Evolutionary conservation across 2,113 vertebrate genomes (phyloP).

Genomic region (Neolamprologus longior): DNA sequence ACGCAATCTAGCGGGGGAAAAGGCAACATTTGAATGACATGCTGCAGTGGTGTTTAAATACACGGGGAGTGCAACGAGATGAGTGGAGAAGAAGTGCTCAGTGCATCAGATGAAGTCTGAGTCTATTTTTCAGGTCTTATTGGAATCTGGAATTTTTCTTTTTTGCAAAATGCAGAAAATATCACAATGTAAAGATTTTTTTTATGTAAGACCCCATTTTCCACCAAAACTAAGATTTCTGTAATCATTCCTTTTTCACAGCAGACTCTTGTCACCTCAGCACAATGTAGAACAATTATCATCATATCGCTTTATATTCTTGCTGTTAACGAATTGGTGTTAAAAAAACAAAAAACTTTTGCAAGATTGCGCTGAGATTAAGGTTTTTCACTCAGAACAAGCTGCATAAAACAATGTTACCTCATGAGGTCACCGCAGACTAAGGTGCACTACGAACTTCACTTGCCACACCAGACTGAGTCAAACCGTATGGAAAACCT

Average conservation of each 20-base stretch:
- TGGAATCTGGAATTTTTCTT: not conserved
- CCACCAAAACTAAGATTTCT: not conserved
- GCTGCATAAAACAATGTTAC: not conserved
- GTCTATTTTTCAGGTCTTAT: not conserved
- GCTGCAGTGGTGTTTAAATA: not conserved
- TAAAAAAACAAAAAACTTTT: not conserved
- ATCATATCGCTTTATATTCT: not conserved
- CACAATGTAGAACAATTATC: not conserved
- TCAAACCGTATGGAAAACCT: not conserved
- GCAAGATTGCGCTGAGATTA: not conserved
- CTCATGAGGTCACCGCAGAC: slow-evolving; percentile 49
- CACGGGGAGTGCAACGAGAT: not conserved
- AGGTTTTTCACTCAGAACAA: not conserved
- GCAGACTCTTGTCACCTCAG: not conserved
- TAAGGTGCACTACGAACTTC: not conserved
- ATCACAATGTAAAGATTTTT: not conserved
- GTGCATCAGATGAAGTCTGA: not conserved
- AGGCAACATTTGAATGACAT: not conserved
- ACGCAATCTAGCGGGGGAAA: fast-evolving
- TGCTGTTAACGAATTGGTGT: not conserved
- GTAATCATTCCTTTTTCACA: not conserved
- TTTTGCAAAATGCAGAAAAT: not conserved
- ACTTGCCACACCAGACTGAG: not conserved
- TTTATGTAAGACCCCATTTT: not conserved
- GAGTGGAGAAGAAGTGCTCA: not conserved